A percentile compares a stretch with the other conserved stretches of the same genome.
These are phyloP conservation scores for Australoheros scitulus DNA, from an alignment of 2,113 vertebrate genomes.

Conservation along the genomic window DNA sequence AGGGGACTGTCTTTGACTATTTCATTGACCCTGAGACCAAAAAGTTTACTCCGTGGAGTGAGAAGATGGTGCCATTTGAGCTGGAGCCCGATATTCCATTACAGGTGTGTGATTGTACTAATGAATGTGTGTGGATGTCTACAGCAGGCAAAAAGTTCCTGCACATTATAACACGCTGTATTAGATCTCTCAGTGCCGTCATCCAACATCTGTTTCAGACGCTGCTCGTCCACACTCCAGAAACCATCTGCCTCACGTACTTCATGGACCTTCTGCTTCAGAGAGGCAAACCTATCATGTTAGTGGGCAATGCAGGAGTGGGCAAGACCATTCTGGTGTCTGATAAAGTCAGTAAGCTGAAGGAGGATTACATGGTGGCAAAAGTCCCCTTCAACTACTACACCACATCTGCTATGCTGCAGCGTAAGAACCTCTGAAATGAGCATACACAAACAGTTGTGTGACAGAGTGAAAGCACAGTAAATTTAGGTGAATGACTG, in stretches of 20 bases:
- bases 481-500: not conserved
- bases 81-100: conserved; percentile 78
- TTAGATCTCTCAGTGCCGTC: not conserved
- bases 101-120: conserved; percentile 58
- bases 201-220: conserved; percentile 54
- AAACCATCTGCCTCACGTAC: conserved; percentile 75
- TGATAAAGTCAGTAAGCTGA: conserved; percentile 77
- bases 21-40: conserved; percentile 83
- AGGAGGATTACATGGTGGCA: conserved; percentile 72
- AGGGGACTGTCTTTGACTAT: conserved; percentile 88
- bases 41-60: conserved; percentile 82
- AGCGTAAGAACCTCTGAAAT: conserved; percentile 48
- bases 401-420: conserved; percentile 72
- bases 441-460: not conserved
- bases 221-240: conserved; percentile 73
- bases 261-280: conserved; percentile 80
- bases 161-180: not conserved
- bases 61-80: conserved; percentile 79
- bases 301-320: conserved; percentile 78
- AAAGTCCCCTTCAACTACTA: conserved; percentile 81
- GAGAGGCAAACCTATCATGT: conserved; percentile 73
- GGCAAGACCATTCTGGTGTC: conserved; percentile 78
- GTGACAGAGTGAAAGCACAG: not conserved
- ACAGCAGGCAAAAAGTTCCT: not conserved
- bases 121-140: not conserved